These are phyloP conservation scores for Caenorhabditis sp. DNA, from an alignment of 2,888 invertebrate genomes.

Conservation along the genomic window DNA sequence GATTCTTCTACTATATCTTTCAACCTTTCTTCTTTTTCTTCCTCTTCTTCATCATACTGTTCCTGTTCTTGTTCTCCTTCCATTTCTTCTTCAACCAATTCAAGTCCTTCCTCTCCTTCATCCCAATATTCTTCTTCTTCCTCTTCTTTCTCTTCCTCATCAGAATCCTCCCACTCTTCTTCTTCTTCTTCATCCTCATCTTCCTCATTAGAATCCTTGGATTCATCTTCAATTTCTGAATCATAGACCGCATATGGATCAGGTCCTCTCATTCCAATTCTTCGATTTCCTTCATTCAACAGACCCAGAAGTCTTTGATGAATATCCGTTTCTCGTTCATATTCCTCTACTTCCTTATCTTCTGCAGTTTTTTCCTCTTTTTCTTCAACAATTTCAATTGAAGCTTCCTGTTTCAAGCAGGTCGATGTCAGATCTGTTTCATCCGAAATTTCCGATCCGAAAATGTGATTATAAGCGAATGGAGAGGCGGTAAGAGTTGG, in stretches of 20 bases:
- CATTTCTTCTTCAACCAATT: conserved; percentile 1
- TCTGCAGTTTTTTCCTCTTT: not conserved
- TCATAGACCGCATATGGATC: not conserved
- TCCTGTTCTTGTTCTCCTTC: conserved; percentile 10
- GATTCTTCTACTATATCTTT: not conserved
- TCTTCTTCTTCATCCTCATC: not conserved
- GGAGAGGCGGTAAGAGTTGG: not conserved
- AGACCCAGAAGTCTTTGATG: not conserved
- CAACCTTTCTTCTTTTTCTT: not conserved
- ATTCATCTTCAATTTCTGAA: conserved; percentile 1
- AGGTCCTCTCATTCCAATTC: not conserved
- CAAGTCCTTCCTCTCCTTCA: not conserved
- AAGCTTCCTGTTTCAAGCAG: not conserved
- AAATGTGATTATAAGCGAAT: not conserved
- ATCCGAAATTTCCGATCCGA: not conserved
- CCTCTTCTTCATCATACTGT: conserved; percentile 1
- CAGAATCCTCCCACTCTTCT: not conserved
- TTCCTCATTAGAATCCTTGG: not conserved
- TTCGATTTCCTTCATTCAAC: not conserved
- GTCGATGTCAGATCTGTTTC: too few relatives aligned
- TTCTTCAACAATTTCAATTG: not conserved
- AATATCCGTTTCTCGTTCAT: not conserved
- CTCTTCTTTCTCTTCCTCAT: not conserved
- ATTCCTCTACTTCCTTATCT: not conserved
- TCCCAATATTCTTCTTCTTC: too few relatives aligned